These are phyloP conservation scores for Dicycla oo DNA, from an alignment of 2,888 invertebrate species.

Conservation along the genomic window DNA sequence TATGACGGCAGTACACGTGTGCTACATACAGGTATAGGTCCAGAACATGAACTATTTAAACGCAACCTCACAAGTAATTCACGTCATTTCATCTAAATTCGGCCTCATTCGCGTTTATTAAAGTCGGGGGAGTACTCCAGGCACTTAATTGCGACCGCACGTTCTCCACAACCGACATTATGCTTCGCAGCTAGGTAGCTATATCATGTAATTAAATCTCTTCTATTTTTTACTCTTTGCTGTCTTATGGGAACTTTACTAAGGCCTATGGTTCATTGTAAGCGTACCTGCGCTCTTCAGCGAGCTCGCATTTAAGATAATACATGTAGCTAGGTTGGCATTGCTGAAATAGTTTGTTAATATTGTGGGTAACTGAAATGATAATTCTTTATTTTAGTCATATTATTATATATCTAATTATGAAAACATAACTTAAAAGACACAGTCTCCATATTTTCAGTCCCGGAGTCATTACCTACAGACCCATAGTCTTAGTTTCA, in stretches of 20 bases:
- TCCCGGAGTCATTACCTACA: neutral
- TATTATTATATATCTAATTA: neutral
- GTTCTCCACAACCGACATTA: slow-evolving; percentile 36
- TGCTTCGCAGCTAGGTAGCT: slow-evolving; percentile 12
- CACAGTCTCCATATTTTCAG: neutral
- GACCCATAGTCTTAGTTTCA: neutral
- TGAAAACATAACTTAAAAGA: neutral
- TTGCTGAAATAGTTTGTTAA: no score
- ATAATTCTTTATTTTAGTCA: neutral
- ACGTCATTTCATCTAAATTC: slow-evolving; percentile 53
- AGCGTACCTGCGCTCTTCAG: neutral
- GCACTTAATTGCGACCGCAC: slow-evolving; percentile 58
- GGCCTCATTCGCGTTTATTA: slow-evolving; percentile 53
- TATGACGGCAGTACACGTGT: no score
- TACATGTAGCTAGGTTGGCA: no score
- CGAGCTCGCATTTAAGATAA: neutral
- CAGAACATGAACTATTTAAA: slow-evolving; percentile 36
- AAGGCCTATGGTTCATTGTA: neutral
- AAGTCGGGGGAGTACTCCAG: slow-evolving; percentile 34
- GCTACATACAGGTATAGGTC: neutral
- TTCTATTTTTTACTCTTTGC: slow-evolving; percentile 36
- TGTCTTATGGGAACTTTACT: neutral
- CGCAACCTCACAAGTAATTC: slow-evolving; percentile 38
- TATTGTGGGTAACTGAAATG: neutral
- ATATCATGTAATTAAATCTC: slow-evolving; percentile 47